These are phyloP conservation scores for Copidosoma floridanum DNA, from an alignment of 1,140 invertebrate species.

Conservation along the genomic window DNA sequence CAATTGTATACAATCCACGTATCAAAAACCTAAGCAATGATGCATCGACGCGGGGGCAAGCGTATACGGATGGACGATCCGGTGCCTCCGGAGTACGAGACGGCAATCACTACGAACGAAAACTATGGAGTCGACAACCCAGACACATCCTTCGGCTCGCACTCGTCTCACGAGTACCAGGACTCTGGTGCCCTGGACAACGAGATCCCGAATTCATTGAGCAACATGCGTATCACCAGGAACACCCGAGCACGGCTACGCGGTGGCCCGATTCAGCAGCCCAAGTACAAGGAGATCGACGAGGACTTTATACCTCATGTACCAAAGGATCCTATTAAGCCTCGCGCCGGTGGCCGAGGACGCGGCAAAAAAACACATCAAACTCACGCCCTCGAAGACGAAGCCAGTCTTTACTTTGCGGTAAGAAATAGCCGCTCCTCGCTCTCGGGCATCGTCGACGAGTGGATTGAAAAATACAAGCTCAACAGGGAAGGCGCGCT, in stretches of 20 bases:
- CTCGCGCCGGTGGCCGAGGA: slow-evolving; percentile 37
- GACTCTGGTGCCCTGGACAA: slow-evolving; percentile 13
- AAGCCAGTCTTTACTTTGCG: slow-evolving; percentile 78
- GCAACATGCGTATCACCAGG: slow-evolving; percentile 56
- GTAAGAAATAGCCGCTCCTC: slow-evolving; percentile 76
- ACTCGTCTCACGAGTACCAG: slow-evolving; percentile 43
- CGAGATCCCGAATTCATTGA: background rate
- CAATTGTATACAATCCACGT: no score
- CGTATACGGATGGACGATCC: slow-evolving; percentile 89
- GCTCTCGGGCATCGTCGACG: slow-evolving; percentile 88
- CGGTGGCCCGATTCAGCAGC: slow-evolving; percentile 49
- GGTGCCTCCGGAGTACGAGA: slow-evolving; percentile 78
- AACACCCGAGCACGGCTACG: slow-evolving; percentile 54
- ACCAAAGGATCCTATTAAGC: slow-evolving; percentile 20
- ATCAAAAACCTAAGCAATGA: slow-evolving; percentile 51
- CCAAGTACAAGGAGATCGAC: slow-evolving; percentile 53
- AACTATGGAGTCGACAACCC: slow-evolving; percentile 55
- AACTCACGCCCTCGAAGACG: slow-evolving; percentile 66
- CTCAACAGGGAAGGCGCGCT: slow-evolving; percentile 85
- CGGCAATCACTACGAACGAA: slow-evolving; percentile 68
- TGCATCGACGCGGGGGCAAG: slow-evolving; percentile 82
- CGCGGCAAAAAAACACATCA: slow-evolving; percentile 55
- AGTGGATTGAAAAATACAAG: slow-evolving; percentile 99
- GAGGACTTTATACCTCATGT: slow-evolving; percentile 45
- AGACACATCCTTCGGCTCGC: slow-evolving; percentile 51